Percentiles rank a stretch among this genome's conserved stretches.
These are phyloP conservation scores for Thymelicus sylvestris DNA, from an alignment of 2,888 invertebrate genomes.

Conservation along the genomic window DNA sequence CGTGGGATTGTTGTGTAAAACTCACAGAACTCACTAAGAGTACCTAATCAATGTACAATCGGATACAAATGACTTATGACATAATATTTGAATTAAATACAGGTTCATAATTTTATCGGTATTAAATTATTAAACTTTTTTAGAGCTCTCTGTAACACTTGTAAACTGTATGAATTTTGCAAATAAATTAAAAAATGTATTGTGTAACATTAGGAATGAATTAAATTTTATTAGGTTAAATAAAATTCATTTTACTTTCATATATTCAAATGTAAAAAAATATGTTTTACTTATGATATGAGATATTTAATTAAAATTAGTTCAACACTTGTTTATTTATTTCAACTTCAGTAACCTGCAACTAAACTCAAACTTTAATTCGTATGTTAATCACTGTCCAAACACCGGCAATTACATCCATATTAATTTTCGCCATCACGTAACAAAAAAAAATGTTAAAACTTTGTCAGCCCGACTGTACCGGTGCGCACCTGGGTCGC, in stretches of 20 bases:
- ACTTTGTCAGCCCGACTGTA: constrained; percentile 71
- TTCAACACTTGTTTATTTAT: not conserved
- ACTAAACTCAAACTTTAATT: constrained; percentile 49
- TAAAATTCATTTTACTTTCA: no score
- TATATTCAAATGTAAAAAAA: no score
- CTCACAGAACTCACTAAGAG: constrained; percentile 55
- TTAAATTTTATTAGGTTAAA: no score
- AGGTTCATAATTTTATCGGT: no score
- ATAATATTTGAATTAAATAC: constrained; percentile 11
- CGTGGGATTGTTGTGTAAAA: constrained; percentile 62
- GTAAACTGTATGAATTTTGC: no score
- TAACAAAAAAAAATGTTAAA: constrained; percentile 53
- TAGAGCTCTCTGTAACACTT: no score
- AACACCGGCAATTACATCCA: constrained; percentile 68
- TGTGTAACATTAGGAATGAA: no score
- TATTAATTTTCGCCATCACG: constrained; percentile 59
- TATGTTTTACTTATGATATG: no score
- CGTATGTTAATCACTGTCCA: constrained; percentile 61
- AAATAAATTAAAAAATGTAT: no score
- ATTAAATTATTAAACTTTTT: no score
- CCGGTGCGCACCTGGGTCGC: constrained; percentile 81
- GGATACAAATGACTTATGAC: constrained; percentile 43
- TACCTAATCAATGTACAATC: constrained; percentile 65
- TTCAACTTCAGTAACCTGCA: constrained; percentile 43
- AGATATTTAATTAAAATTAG: constrained; percentile 15